Evolutionary conservation across 2,888 invertebrate genomes (phyloP).

Genomic region (Cremastinae sp.): DNA sequence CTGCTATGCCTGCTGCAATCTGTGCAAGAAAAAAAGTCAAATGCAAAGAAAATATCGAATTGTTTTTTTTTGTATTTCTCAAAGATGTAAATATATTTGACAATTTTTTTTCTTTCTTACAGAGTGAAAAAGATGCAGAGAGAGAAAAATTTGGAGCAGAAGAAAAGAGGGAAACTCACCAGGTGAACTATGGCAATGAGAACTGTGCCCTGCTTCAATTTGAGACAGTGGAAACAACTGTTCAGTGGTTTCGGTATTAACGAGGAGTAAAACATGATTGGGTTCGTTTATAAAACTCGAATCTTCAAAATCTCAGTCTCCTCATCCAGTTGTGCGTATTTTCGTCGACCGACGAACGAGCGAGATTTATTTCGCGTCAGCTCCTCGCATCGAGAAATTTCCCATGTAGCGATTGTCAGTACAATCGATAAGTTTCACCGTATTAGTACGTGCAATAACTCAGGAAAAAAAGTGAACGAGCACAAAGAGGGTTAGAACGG

Average conservation of each 20-base stretch:
- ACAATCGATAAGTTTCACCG: conserved; percentile 65
- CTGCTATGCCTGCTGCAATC: conserved; percentile 77
- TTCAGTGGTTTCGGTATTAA: conserved; percentile 65
- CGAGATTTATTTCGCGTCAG: conserved; percentile 45
- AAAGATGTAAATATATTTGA: neutral
- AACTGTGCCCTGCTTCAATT: conserved; percentile 79
- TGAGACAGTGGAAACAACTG: conserved; percentile 77
- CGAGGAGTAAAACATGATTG: conserved; percentile 15
- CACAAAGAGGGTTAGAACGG: conserved; percentile 13
- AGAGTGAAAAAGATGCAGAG: conserved; percentile 14
- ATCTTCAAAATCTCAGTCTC: conserved; percentile 20
- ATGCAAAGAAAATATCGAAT: neutral
- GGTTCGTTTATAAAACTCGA: neutral
- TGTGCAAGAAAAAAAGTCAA: conserved; percentile 56
- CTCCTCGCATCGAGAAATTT: conserved; percentile 18
- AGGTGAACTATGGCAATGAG: conserved; percentile 80
- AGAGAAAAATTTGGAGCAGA: conserved; percentile 20
- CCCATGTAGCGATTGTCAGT: conserved; percentile 19
- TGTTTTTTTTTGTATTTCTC: neutral
- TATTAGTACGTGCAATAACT: conserved; percentile 23
- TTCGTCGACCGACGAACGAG: conserved; percentile 11
- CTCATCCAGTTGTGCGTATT: conserved; percentile 7
- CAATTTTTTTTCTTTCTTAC: neutral
- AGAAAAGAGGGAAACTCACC: conserved; percentile 71
- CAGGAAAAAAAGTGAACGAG: neutral